Evolutionary conservation across 2,797 vertebrate species (phyloP).

Genomic region (Parauchenoglanis punctatus): DNA sequence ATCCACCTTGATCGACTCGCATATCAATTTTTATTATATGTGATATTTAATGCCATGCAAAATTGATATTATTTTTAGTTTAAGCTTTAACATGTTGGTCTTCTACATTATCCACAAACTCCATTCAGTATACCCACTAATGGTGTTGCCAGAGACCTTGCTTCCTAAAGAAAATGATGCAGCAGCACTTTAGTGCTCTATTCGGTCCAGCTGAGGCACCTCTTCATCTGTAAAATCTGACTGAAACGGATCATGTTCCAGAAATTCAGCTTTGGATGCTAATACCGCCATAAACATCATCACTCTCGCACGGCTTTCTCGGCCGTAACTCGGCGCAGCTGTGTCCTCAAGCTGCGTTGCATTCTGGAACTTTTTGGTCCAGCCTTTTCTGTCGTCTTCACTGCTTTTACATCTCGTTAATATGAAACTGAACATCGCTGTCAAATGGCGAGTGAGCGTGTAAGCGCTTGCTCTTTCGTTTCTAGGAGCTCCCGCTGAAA

Average conservation of each 20-base stretch:
- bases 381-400: background rate
- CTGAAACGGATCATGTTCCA: background rate
- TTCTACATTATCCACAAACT: background rate
- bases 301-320: background rate
- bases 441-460: background rate
- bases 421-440: background rate
- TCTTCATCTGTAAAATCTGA: background rate
- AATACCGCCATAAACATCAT: background rate
- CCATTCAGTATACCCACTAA: background rate
- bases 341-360: background rate
- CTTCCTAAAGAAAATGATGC: background rate
- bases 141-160: background rate
- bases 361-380: background rate
- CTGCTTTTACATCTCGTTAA: background rate
- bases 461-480: background rate
- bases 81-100: background rate
- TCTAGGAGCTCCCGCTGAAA: background rate
- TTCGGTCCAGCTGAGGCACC: background rate
- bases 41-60: background rate
- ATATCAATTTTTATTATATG: background rate
- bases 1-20: background rate
- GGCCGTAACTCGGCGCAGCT: background rate
- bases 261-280: background rate
- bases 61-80: background rate
- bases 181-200: background rate